Evolutionary conservation across 2,113 vertebrate species (phyloP).

Genomic region (Cavia aperea): DNA sequence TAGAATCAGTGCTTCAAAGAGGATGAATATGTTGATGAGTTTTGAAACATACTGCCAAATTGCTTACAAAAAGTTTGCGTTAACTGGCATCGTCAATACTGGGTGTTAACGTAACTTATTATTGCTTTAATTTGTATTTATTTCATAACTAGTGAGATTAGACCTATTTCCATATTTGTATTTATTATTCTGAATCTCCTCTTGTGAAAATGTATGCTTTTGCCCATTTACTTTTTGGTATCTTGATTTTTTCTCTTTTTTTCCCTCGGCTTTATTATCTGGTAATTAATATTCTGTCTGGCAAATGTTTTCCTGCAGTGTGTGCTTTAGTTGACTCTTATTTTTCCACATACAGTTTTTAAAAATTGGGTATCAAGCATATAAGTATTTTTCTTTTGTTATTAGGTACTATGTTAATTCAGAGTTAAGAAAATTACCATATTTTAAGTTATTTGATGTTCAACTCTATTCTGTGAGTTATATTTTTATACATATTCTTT

Average conservation of each 20-base stretch:
- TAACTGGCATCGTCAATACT: conserved; percentile 51
- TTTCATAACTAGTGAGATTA: conserved; percentile 42
- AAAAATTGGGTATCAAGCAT: not conserved
- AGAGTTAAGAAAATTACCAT: conserved; percentile 37
- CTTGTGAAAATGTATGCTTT: conserved; percentile 21
- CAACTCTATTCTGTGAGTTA: not conserved
- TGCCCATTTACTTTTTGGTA: conserved; percentile 16
- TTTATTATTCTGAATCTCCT: conserved; percentile 24
- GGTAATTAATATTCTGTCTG: conserved; percentile 32
- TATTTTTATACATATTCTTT: conserved; percentile 15
- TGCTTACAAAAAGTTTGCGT: conserved; percentile 48
- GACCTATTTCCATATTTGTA: conserved; percentile 45
- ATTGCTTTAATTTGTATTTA: conserved; percentile 62
- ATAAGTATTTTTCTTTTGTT: conserved; percentile 28
- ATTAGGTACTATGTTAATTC: not conserved
- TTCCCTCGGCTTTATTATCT: conserved; percentile 6
- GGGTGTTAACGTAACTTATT: conserved; percentile 52
- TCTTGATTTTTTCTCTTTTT: conserved; percentile 2
- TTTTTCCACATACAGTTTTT: not conserved
- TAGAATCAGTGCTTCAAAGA: conserved; percentile 37
- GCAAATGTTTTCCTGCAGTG: conserved; percentile 8
- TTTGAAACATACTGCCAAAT: conserved; percentile 46
- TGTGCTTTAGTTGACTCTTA: conserved; percentile 3
- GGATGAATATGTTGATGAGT: conserved; percentile 57
- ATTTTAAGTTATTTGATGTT: conserved; percentile 36